A percentile compares a stretch with the other conserved stretches of the same genome.
Evolutionary conservation across 2,113 vertebrate species (phyloP).

Genomic region (Myrmophylax atrothorax): DNA sequence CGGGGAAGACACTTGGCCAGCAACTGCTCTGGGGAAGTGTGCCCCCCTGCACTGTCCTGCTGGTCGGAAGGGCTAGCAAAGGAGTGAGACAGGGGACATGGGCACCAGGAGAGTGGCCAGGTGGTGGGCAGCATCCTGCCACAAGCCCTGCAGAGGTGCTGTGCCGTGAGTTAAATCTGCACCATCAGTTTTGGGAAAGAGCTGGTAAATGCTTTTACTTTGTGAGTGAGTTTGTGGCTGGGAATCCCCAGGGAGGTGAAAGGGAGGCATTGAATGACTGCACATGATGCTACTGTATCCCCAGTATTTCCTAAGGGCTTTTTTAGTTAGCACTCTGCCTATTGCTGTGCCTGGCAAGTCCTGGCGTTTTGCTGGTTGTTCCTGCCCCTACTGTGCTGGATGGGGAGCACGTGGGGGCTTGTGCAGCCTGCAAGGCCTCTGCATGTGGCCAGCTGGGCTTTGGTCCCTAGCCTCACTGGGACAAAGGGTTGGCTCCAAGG

Average conservation of each 20-base stretch:
- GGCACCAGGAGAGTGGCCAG: rapidly evolving
- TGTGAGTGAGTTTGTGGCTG: rapidly evolving
- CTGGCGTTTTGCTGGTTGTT: background rate
- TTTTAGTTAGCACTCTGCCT: background rate
- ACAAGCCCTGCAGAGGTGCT: background rate
- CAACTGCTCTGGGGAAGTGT: background rate
- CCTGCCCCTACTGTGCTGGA: background rate
- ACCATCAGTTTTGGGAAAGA: background rate
- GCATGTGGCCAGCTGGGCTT: background rate
- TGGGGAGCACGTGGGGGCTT: background rate
- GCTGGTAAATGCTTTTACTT: background rate
- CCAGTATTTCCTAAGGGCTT: background rate
- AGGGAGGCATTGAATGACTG: background rate
- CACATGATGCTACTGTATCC: rapidly evolving
- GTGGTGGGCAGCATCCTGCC: background rate
- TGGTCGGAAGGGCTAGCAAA: background rate
- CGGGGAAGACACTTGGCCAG: background rate
- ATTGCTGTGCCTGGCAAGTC: background rate
- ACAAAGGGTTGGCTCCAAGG: background rate
- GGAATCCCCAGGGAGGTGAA: background rate
- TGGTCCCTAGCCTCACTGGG: background rate
- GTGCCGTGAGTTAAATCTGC: background rate
- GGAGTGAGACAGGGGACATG: rapidly evolving
- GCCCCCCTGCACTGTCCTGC: rapidly evolving
- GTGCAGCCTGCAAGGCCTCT: background rate